Conservation (phyloP, 2,113 vertebrate species). For the Podiceps cristatus region DNA sequence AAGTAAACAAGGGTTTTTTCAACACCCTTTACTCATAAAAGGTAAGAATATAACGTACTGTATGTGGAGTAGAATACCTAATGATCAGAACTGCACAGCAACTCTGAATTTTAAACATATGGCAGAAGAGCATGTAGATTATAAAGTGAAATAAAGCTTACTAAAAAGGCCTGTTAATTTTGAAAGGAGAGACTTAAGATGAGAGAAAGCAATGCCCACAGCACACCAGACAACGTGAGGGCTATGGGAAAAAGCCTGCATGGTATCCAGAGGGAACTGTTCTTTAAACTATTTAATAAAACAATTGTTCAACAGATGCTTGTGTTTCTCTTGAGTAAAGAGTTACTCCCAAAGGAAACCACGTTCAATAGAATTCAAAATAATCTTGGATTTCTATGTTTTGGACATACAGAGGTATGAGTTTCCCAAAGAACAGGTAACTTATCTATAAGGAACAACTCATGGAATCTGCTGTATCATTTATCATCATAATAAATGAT, state of each 20-base stretch:
- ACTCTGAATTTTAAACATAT: slow-evolving; percentile 3
- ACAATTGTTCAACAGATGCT: neutral
- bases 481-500: neutral
- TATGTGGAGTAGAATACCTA: neutral
- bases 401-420: neutral
- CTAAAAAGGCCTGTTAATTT: neutral
- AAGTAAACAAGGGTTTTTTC: neutral
- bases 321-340: neutral
- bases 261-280: neutral
- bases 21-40: neutral
- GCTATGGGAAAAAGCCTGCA: neutral
- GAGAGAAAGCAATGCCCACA: slow-evolving; percentile 8
- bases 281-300: slow-evolving; percentile 41
- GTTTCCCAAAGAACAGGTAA: neutral
- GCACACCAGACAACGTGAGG: neutral
- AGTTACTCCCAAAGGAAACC: neutral
- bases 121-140: neutral
- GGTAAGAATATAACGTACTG: neutral
- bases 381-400: neutral
- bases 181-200: neutral
- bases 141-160: neutral
- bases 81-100: neutral
- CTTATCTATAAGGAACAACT: neutral
- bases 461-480: neutral
- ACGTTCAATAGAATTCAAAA: neutral